Percentiles rank a stretch among this genome's conserved stretches.
Conservation (phyloP, 2,888 invertebrate genomes). For the Stratiomys singularior region DNA sequence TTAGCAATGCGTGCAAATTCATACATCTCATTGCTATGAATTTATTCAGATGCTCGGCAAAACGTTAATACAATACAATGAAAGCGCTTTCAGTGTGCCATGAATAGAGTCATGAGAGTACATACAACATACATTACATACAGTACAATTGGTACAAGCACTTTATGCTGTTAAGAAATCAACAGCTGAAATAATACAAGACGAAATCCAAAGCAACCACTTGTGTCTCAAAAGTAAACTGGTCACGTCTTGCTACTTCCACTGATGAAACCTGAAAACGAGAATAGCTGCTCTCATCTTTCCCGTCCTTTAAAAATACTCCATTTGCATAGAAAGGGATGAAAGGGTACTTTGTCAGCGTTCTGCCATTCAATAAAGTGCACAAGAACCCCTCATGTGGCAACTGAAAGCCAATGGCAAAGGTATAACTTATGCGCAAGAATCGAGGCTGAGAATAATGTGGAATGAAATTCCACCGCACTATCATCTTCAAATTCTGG, state of each 20-base stretch:
- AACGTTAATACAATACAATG: slow-evolving; percentile 7
- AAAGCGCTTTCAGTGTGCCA: neutral
- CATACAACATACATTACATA: neutral
- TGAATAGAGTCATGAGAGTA: slow-evolving; percentile 1
- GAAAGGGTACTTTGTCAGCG: slow-evolving; percentile 21
- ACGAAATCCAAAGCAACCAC: slow-evolving; percentile 15
- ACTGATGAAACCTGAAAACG: neutral
- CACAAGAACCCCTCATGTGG: slow-evolving; percentile 2
- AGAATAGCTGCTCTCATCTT: neutral
- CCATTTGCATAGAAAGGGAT: slow-evolving; percentile 1
- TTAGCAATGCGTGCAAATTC: slow-evolving; percentile 7
- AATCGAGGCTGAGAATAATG: neutral
- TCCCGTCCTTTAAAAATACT: neutral
- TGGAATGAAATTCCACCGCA: neutral
- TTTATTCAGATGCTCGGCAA: slow-evolving; percentile 26
- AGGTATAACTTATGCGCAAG: neutral
- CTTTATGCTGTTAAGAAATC: neutral
- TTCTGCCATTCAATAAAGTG: slow-evolving; percentile 14
- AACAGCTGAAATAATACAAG: slow-evolving; percentile 22
- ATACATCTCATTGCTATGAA: slow-evolving; percentile 4
- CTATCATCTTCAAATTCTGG: slow-evolving; percentile 12
- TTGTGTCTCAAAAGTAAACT: neutral
- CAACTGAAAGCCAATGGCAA: neutral
- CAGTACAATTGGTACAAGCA: slow-evolving; percentile 24
- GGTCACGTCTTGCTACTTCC: neutral